Conservation (phyloP, 2,888 invertebrate genomes). For the Schizaphis graminum region DNA sequence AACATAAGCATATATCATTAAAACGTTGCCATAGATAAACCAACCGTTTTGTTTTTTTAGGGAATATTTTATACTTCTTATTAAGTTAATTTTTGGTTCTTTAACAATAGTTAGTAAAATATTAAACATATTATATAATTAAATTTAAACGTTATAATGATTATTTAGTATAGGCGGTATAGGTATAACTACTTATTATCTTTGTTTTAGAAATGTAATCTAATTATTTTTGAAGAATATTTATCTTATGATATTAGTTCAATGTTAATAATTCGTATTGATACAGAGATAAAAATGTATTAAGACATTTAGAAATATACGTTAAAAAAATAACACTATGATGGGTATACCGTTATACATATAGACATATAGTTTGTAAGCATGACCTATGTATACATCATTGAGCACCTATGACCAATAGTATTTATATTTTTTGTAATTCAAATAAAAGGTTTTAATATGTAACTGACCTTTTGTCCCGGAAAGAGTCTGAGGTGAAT, state of each 20-base stretch:
- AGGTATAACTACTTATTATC: background rate
- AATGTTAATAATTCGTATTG: constrained; percentile 9
- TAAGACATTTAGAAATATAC: background rate
- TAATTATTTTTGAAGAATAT: background rate
- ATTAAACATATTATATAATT: background rate
- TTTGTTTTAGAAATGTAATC: constrained; percentile 2
- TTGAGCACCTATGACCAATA: background rate
- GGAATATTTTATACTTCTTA: background rate
- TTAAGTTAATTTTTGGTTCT: background rate
- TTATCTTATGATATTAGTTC: constrained; percentile 20
- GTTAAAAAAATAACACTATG: background rate
- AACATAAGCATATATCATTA: background rate
- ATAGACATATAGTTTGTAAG: background rate
- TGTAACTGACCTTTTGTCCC: constrained; percentile 2
- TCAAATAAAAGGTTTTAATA: constrained; percentile 2
- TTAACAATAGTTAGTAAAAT: background rate
- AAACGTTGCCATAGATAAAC: background rate
- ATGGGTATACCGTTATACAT: background rate
- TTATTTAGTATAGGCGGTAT: background rate
- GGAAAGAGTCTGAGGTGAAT: background rate
- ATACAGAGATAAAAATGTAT: constrained; percentile 2
- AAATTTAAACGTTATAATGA: background rate
- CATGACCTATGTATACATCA: background rate
- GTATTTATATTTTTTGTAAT: background rate
- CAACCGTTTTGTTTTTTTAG: background rate